A percentile compares a stretch with the other conserved stretches of the same genome.
phyloP scores from a whole-genome alignment of 2,113 vertebrate genomes.

The Paedocypris sp. region DNA sequence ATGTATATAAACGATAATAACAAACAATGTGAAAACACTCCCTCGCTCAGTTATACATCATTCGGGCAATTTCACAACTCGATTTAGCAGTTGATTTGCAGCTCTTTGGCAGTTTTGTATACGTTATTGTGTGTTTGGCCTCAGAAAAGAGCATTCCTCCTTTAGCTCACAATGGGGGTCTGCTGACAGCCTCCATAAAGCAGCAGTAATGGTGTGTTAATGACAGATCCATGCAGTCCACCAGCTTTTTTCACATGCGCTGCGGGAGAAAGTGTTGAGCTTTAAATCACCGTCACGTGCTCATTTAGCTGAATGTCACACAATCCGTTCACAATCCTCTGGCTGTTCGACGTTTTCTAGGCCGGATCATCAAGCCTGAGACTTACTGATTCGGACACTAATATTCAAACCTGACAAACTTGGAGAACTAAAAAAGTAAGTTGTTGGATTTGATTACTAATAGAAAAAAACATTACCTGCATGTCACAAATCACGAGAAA shows the following conservation, averaged over 20 bases:
- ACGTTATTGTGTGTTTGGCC: neutral
- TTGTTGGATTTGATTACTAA: too few species aligned
- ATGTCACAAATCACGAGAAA: too few species aligned
- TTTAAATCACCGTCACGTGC: constrained; percentile 51
- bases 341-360: constrained; percentile 41
- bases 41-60: too few species aligned
- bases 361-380: constrained; percentile 45
- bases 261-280: constrained; percentile 28
- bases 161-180: neutral
- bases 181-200: neutral
- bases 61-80: neutral
- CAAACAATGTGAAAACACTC: too few species aligned
- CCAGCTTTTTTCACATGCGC: constrained; percentile 1
- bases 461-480: too few species aligned
- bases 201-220: constrained; percentile 8
- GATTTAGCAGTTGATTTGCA: neutral
- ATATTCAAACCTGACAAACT: too few species aligned
- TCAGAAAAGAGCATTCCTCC: neutral
- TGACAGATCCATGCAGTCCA: neutral
- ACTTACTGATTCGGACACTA: constrained; percentile 52
- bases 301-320: constrained; percentile 49
- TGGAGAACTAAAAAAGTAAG: too few species aligned
- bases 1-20: too few species aligned
- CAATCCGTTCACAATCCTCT: constrained; percentile 46
- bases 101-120: neutral